Evolutionary conservation across 2,113 vertebrate species (phyloP).

Genomic region (Phaetusa simplex): DNA sequence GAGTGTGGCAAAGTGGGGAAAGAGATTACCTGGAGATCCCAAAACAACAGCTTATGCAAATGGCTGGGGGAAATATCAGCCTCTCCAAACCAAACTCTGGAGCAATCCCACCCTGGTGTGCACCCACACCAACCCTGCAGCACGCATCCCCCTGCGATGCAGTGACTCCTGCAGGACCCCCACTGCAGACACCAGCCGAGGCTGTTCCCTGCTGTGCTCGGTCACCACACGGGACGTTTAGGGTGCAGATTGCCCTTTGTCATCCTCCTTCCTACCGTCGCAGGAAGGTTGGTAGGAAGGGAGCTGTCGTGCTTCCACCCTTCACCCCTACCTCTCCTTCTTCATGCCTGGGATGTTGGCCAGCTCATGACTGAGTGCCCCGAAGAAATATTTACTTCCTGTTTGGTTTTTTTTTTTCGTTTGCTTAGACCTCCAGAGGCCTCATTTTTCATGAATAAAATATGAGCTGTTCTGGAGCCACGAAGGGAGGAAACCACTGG

Average conservation of each 20-base stretch:
- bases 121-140: background rate
- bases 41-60: background rate
- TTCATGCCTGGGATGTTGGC: background rate
- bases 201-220: background rate
- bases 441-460: constrained; percentile 74
- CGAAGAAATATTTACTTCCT: constrained; percentile 74
- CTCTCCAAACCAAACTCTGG: background rate
- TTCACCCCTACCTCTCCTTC: background rate
- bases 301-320: background rate
- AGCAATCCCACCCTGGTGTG: background rate
- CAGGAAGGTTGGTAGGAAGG: background rate
- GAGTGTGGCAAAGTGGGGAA: background rate
- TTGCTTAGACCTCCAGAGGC: constrained; percentile 39
- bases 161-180: background rate
- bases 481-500: constrained; percentile 48
- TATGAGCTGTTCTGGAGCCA: constrained; percentile 62
- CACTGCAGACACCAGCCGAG: background rate
- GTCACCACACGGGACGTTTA: background rate
- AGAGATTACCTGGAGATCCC: background rate
- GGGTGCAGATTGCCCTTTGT: background rate
- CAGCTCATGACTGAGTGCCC: background rate
- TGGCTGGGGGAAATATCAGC: background rate
- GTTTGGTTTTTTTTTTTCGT: background rate
- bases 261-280: background rate
- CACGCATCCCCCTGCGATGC: rapidly evolving